Evolutionary conservation across 1,140 invertebrate genomes (phyloP).

Genomic region (Varroa destructor): DNA sequence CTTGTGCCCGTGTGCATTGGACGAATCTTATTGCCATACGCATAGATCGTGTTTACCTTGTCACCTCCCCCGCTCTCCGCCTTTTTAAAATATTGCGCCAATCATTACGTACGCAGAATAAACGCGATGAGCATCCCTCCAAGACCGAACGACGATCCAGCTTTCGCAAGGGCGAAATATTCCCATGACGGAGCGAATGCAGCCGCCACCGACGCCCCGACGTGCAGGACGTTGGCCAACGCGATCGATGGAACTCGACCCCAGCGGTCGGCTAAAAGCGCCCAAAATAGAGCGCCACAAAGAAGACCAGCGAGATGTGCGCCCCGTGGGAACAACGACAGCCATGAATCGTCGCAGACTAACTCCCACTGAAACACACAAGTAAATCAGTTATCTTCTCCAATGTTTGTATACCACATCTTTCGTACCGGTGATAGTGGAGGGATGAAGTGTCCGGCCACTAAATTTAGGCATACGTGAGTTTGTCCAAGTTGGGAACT

Average conservation of each 20-base stretch:
- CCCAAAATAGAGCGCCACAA: constrained; percentile 12
- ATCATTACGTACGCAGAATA: constrained; percentile 22
- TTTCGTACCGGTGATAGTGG: no score
- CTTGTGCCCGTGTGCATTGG: no score
- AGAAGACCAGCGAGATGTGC: constrained; percentile 20
- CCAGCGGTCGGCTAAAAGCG: constrained; percentile 19
- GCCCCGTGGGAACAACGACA: constrained; percentile 16
- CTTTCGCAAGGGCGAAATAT: constrained; percentile 21
- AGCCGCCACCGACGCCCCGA: constrained; percentile 7
- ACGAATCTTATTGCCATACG: no score
- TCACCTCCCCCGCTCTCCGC: no score
- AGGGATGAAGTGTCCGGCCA: no score
- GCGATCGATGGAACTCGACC: constrained; percentile 23
- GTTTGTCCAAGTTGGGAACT: no score
- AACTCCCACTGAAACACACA: constrained; percentile 21
- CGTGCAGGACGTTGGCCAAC: constrained; percentile 17
- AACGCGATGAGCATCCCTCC: constrained; percentile 26
- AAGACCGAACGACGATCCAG: constrained; percentile 22
- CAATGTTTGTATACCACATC: no score
- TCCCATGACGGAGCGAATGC: constrained; percentile 21
- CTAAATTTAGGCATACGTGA: no score
- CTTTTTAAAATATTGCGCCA: no score
- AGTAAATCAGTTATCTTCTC: not conserved
- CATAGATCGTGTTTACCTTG: no score
- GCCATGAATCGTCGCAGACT: constrained; percentile 23